These are phyloP conservation scores for Sebastes iracundus DNA, from an alignment of 2,797 vertebrate genomes.

Conservation along the genomic window DNA sequence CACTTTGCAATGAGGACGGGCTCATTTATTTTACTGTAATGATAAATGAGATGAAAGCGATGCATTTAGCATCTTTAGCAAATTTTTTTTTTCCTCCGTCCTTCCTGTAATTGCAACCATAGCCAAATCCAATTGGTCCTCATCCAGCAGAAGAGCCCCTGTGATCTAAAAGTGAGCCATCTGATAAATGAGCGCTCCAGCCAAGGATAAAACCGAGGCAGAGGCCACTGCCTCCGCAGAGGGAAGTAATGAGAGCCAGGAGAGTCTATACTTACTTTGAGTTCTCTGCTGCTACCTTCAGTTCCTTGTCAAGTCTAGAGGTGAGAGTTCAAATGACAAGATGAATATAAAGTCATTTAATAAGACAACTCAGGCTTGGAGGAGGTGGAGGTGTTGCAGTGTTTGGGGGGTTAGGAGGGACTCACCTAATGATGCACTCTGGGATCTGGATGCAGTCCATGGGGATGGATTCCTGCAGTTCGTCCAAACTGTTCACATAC, in stretches of 20 bases:
- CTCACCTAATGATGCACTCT: slow-evolving; percentile 96
- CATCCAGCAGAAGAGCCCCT: slow-evolving; percentile 49
- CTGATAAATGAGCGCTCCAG: slow-evolving; percentile 63
- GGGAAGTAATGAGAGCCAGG: slow-evolving; percentile 37
- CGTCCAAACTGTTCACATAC: slow-evolving; percentile 90
- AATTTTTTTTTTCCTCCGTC: background rate
- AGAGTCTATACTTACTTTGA: slow-evolving; percentile 87
- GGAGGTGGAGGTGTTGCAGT: background rate
- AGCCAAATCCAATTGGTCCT: slow-evolving; percentile 56
- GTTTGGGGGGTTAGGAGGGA: slow-evolving; percentile 31
- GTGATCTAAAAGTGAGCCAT: slow-evolving; percentile 54
- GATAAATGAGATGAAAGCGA: slow-evolving; percentile 64
- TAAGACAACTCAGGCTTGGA: background rate
- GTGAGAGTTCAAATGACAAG: slow-evolving; percentile 58
- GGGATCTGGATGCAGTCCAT: slow-evolving; percentile 94
- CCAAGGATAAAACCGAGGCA: slow-evolving; percentile 36
- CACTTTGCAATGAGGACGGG: slow-evolving; percentile 32
- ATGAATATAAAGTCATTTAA: slow-evolving; percentile 49
- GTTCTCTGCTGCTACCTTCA: slow-evolving; percentile 90
- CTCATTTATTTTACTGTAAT: slow-evolving; percentile 62
- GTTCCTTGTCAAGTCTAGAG: slow-evolving; percentile 85
- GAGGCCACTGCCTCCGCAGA: slow-evolving; percentile 14
- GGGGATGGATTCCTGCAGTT: slow-evolving; percentile 92
- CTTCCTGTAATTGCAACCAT: slow-evolving; percentile 45
- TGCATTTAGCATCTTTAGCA: slow-evolving; percentile 61